Evolutionary conservation across 30 jellyfish, hydroid and myxozoan species (phyloP).

Genomic region (Chrysaora quinquecirrha): DNA sequence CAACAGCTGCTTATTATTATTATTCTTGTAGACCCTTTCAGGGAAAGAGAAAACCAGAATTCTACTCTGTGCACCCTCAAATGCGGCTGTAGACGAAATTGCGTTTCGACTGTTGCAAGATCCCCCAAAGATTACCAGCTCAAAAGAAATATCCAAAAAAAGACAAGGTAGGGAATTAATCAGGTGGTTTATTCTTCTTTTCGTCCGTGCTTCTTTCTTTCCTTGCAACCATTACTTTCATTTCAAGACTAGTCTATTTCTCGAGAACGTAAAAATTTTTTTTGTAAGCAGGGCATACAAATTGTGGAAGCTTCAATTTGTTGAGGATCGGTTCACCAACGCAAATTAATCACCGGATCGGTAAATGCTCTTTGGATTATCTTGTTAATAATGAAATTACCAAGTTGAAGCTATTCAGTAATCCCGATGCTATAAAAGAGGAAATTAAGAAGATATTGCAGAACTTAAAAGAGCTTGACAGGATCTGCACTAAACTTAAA

Average conservation of each 20-base stretch:
- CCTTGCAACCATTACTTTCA: no score
- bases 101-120: slow-evolving; percentile 61
- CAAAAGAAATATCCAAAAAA: neutral
- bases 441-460: slow-evolving; percentile 40
- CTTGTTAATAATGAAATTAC: slow-evolving; percentile 45
- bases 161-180: no score
- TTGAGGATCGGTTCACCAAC: slow-evolving; percentile 70
- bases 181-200: no score
- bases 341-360: slow-evolving; percentile 40
- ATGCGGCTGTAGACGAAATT: slow-evolving; percentile 92
- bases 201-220: no score
- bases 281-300: slow-evolving; percentile 29
- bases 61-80: slow-evolving; percentile 93
- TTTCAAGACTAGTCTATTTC: no score
- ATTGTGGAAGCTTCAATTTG: slow-evolving; percentile 86
- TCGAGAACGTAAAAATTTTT: no score
- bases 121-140: slow-evolving; percentile 60
- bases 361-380: slow-evolving; percentile 51
- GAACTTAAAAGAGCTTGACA: slow-evolving; percentile 57
- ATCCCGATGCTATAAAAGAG: slow-evolving; percentile 45
- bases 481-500: slow-evolving; percentile 48
- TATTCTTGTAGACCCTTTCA: slow-evolving; percentile 22
- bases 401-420: slow-evolving; percentile 25
- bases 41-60: slow-evolving; percentile 54
- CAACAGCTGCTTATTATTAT: no score